Percentiles rank a stretch among this genome's conserved stretches.
Evolutionary conservation across 2,888 invertebrate genomes (phyloP).

Genomic region (Acronicta alni): DNA sequence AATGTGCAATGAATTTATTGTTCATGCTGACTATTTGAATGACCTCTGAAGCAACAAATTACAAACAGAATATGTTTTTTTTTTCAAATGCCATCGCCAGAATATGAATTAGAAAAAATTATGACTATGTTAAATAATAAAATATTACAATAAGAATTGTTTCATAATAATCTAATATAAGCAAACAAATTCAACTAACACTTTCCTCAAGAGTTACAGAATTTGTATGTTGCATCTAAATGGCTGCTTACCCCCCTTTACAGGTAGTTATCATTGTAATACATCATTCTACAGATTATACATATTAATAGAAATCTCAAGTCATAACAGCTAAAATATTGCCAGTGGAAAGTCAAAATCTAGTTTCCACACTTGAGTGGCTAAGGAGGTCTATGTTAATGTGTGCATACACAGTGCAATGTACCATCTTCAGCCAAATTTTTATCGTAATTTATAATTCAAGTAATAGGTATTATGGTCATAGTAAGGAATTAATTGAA

Average conservation of each 20-base stretch:
- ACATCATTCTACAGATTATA: slow-evolving; percentile 24
- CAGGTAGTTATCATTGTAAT: slow-evolving; percentile 9
- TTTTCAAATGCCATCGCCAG: too few species aligned
- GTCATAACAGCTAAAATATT: slow-evolving; percentile 50
- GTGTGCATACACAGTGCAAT: slow-evolving; percentile 35
- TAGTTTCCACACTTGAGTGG: slow-evolving; percentile 53
- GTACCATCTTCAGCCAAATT: slow-evolving; percentile 36
- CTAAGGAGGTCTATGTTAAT: slow-evolving; percentile 53
- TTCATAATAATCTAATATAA: too few species aligned
- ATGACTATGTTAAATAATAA: too few species aligned
- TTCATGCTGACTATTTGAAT: too few species aligned
- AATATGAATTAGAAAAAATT: too few species aligned
- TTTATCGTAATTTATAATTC: slow-evolving; percentile 7
- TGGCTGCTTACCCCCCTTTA: slow-evolving; percentile 18
- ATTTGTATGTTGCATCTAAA: too few species aligned
- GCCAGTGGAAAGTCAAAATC: slow-evolving; percentile 61
- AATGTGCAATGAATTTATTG: slow-evolving; percentile 6
- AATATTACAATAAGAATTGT: too few species aligned
- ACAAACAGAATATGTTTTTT: too few species aligned
- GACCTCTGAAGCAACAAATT: too few species aligned
- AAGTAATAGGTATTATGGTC: neutral
- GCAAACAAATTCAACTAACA: too few species aligned
- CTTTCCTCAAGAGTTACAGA: too few species aligned
- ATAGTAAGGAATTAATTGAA: too few species aligned
- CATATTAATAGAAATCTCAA: slow-evolving; percentile 53